Conservation (phyloP, 1,140 invertebrate genomes). For the Lanistes nyassanus region DNA sequence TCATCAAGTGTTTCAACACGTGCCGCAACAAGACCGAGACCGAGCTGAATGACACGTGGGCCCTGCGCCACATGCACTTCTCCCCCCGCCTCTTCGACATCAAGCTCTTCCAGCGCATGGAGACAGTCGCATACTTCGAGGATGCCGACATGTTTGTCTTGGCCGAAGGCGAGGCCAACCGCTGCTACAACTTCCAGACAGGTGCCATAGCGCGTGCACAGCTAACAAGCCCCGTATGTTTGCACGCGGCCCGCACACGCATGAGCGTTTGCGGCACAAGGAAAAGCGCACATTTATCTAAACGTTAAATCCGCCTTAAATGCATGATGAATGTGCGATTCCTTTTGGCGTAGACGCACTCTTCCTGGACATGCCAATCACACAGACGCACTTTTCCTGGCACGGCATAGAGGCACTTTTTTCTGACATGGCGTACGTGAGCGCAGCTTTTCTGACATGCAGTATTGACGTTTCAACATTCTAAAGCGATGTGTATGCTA, state of each 20-base stretch:
- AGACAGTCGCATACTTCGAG: conserved; percentile 59
- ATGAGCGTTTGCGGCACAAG: no score
- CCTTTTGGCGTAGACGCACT: no score
- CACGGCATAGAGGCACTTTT: no score
- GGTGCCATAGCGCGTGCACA: conserved; percentile 39
- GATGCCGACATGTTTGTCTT: conserved; percentile 61
- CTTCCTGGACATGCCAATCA: no score
- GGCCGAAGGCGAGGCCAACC: conserved; percentile 57
- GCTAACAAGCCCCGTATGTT: no score
- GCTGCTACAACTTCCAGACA: conserved; percentile 60
- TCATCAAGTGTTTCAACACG: conserved; percentile 61
- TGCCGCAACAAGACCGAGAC: conserved; percentile 50
- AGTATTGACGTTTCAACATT: no score
- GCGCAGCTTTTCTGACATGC: no score
- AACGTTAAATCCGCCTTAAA: not conserved
- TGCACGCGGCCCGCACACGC: no score
- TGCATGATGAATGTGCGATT: not conserved
- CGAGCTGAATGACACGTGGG: conserved; percentile 45
- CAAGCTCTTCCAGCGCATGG: conserved; percentile 54
- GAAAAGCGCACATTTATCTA: no score
- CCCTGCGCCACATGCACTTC: conserved; percentile 54
- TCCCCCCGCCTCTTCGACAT: conserved; percentile 62
- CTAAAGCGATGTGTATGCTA: no score
- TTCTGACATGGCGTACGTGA: no score
- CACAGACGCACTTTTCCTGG: no score